These are phyloP conservation scores for Chloroclystis v-ata DNA, from an alignment of 2,888 invertebrate genomes.

Conservation along the genomic window DNA sequence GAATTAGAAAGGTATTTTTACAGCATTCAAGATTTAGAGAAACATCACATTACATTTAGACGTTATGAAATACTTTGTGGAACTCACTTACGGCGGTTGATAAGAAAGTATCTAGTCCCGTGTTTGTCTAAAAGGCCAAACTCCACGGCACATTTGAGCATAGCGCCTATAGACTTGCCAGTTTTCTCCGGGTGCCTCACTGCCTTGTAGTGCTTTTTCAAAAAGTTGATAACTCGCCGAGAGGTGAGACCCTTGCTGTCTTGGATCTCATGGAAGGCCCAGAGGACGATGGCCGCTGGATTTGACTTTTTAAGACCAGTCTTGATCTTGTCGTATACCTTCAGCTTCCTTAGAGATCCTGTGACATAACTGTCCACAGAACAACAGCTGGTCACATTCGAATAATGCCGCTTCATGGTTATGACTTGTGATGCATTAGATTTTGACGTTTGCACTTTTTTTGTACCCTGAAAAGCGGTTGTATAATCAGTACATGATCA, in stretches of 20 bases:
- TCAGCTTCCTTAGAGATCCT: not conserved
- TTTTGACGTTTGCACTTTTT: no score
- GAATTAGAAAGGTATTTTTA: no score
- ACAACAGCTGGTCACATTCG: no score
- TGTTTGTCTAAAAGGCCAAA: conserved; percentile 51
- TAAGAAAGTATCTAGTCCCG: conserved; percentile 43
- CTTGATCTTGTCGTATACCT: conserved; percentile 36
- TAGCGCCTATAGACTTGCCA: conserved; percentile 45
- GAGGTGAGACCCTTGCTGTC: conserved; percentile 45
- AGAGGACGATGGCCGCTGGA: conserved; percentile 53
- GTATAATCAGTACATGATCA: no score
- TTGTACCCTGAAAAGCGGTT: no score
- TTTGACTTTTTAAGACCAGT: conserved; percentile 38
- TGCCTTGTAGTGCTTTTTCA: conserved; percentile 47
- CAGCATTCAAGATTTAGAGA: no score
- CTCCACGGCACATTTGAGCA: conserved; percentile 50
- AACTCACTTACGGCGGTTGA: not conserved
- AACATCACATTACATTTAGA: no score
- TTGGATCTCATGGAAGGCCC: conserved; percentile 53
- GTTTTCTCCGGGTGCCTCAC: conserved; percentile 37
- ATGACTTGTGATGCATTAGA: no score
- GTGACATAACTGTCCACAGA: not conserved
- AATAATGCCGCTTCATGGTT: no score
- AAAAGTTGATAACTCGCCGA: conserved; percentile 45
- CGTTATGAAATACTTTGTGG: no score